Evolutionary conservation across 2,113 vertebrate genomes (phyloP).

Genomic region (Atractosteus spatula): DNA sequence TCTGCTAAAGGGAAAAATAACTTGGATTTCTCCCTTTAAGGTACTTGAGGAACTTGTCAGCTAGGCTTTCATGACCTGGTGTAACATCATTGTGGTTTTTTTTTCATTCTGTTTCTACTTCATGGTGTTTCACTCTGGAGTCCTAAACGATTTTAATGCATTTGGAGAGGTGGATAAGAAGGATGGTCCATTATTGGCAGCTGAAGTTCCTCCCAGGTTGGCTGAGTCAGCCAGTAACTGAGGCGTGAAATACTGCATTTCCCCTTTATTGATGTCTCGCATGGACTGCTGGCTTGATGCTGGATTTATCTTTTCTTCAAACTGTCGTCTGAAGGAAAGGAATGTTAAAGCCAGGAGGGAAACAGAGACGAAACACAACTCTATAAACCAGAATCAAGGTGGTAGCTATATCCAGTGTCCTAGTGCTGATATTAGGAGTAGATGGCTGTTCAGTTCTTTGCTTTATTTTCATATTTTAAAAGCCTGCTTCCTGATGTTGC

Average conservation of each 20-base stretch:
- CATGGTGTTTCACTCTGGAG: background rate
- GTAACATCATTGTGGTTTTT: background rate
- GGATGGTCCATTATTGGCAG: constrained; percentile 1
- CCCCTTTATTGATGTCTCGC: constrained; percentile 25
- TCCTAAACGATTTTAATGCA: constrained; percentile 9
- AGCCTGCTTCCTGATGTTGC: no score
- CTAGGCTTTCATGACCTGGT: background rate
- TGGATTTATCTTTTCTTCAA: constrained; percentile 4
- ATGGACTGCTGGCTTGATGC: constrained; percentile 1
- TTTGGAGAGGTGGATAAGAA: constrained; percentile 1
- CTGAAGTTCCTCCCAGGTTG: constrained; percentile 10
- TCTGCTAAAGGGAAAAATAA: no score
- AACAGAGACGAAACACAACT: background rate
- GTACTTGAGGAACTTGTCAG: no score
- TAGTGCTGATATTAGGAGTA: background rate
- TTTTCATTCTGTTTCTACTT: background rate
- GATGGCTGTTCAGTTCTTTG: background rate
- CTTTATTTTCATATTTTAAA: background rate
- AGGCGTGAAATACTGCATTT: constrained; percentile 26
- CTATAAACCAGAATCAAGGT: background rate
- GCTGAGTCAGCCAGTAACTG: constrained; percentile 24
- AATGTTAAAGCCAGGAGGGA: constrained; percentile 19
- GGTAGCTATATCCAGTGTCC: background rate
- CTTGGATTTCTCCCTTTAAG: no score
- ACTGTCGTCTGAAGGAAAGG: constrained; percentile 18